Base-by-base conservation (phyloP, 1,140 invertebrate genomes). In the Helicorthomorpha holstii region DNA sequence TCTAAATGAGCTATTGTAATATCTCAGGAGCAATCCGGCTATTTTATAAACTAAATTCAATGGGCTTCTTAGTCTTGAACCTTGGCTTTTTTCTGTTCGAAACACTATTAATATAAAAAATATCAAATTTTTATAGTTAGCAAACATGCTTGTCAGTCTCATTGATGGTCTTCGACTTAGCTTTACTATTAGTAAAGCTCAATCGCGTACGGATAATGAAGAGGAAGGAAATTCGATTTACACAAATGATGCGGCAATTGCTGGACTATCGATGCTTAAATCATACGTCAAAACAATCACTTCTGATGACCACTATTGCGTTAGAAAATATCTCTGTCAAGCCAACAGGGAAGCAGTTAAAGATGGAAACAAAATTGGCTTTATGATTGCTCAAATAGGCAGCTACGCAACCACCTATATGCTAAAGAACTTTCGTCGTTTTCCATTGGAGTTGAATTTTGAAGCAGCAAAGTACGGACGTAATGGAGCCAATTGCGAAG, bases 361-460 rank as follows among this genome's bases (percentile, higher is more conserved):
- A 24, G 63, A 61, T 38, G 57, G 60, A 21, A 50, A 54, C 7
- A 55, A 64, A 56, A 50, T 64, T 14, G 63, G 63, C 19, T 55
- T 55, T 38, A 24, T 64, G 2, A 57, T 64, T 46, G 58, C 61
- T 10, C 62, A 63, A 52, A 29, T 61, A 34, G 63, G 61, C 45
- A 90, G 86, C 48, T 90, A 89, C 63, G 83, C 83, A 22, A 79
- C 84, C 48, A 88, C 85, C 61, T 88, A 82, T 64, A 67, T 87
- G 1, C 67, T 91, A 38, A 83, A 89, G 59, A 79, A 78, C 63
- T 66, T 67, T 16, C 80, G 77, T 19, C 74, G 75, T 25, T 75
- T 77, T 42, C 76, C 77, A 16, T 88, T 89, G 67, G 82, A 89
- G 49, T 71, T 79, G 19, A 77, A 85, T 57, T 86, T 84, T 61